phyloP scores from a whole-genome alignment of 2,888 invertebrate species.

The Phyto melanocephala region DNA sequence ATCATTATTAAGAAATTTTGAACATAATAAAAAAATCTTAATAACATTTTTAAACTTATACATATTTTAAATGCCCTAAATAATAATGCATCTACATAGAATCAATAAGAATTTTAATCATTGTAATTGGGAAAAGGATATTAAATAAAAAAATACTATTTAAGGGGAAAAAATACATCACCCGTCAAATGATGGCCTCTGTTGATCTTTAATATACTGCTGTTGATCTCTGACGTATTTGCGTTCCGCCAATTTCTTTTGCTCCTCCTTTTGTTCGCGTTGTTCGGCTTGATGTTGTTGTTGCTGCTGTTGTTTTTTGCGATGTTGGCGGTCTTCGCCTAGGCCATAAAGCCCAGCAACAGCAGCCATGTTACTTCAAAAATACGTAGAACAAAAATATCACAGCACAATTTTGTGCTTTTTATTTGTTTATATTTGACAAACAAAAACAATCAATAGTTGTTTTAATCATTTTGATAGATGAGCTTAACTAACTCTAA shows the following conservation, averaged over 20 bases:
- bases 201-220: constrained; percentile 60
- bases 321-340: constrained; percentile 84
- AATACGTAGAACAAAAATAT: constrained; percentile 25
- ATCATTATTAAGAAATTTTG: too few species aligned
- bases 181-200: constrained; percentile 76
- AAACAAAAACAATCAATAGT: constrained; percentile 5
- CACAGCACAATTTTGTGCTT: constrained; percentile 34
- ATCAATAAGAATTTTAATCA: too few species aligned
- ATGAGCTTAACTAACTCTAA: neutral
- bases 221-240: constrained; percentile 72
- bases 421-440: neutral
- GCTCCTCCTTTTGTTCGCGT: constrained; percentile 81
- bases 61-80: too few species aligned
- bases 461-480: constrained; percentile 16
- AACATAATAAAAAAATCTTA: too few species aligned
- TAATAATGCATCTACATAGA: too few species aligned
- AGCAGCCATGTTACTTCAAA: constrained; percentile 82
- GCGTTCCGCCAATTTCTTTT: constrained; percentile 76
- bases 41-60: too few species aligned
- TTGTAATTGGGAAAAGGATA: too few species aligned
- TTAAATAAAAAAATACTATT: too few species aligned
- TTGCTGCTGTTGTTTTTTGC: constrained; percentile 79
- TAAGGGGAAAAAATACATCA: constrained; percentile 64
- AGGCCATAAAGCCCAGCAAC: constrained; percentile 89
- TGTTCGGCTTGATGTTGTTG: constrained; percentile 81